Evolutionary conservation across 2,888 invertebrate species (phyloP), one percentile per base, ranked within the genome.

Genomic region (Lottia gigantea): DNA sequence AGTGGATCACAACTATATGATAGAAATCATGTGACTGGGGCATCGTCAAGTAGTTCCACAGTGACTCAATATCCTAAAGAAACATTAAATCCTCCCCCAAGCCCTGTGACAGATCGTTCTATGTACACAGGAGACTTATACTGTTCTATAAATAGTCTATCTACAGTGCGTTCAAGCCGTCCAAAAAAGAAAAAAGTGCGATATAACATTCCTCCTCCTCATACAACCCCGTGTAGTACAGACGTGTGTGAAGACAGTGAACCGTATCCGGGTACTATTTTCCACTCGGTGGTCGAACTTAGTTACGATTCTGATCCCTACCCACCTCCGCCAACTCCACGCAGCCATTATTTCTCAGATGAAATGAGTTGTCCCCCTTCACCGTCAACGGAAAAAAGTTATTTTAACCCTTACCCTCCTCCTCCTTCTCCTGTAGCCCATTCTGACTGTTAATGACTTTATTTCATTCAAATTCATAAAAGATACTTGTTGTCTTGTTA

Each of bases 21-120:
- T 74, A 91, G 94, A 62, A 92, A 93, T 86, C 92, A 93, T 76
- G 92, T 93, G 68, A 93, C 93, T 4, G 93, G 93, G 77, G 90
- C 90, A 3, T 93, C 94, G 0, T 93, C 93, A 81, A 93, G 92
- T 78, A 93, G 92, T 26, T 92, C 92, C 78, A 92, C 91, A 78
- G 90, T 91, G 67, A 90, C 91, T 8, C 90, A 90, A 64, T 86
- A 86, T 75, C 87, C 96, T n/a, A 91, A 93, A 70, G 94, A 94
- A 85, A 94, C 94, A 0, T 91, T 95, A 49, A 96, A 96, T 90
- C 96, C 96, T 49, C 96, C 96, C 19, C 96, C 96, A 2, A 94
- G 94, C 87, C 96, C 96, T 0, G 95, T 95, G 16, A 89, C 89
- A n/a, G 88, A 88, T 64, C 80, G 87, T 40, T 89, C 89, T 3